Evolutionary conservation across 2,888 invertebrate species (phyloP).

Genomic region (Parnassius glacialis): DNA sequence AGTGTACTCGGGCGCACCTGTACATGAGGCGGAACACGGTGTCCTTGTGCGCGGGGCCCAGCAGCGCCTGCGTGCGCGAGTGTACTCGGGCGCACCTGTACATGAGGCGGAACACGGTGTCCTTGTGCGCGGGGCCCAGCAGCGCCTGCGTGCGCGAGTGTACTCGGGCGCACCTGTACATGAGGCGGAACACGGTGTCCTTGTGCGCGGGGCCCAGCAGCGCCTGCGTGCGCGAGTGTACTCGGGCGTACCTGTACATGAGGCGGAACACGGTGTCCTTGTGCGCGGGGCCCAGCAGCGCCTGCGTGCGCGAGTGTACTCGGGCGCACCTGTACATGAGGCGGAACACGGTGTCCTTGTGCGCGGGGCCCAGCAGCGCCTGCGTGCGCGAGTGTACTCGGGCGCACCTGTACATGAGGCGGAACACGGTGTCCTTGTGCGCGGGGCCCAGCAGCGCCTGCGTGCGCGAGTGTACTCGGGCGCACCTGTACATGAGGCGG

Average conservation of each 20-base stretch:
- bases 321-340: conserved; percentile 84
- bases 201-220: no score
- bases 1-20: no score
- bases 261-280: conserved; percentile 92
- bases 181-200: no score
- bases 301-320: conserved; percentile 82
- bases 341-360: conserved; percentile 93
- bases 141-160: neutral
- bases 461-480: no score
- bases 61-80: conserved; percentile 69
- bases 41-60: no score
- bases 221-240: no score
- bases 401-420: conserved; percentile 83
- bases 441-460: conserved; percentile 92
- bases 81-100: conserved; percentile 66
- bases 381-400: conserved; percentile 75
- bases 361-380: conserved; percentile 90
- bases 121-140: neutral
- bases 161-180: no score
- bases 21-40: no score
- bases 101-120: conserved; percentile 90
- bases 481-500: conserved; percentile 86
- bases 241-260: conserved; percentile 80
- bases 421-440: conserved; percentile 93
- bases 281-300: conserved; percentile 26